Percentiles rank a stretch among this genome's conserved stretches.
These are phyloP conservation scores for Acrobasis consociella DNA, from an alignment of 2,888 invertebrate genomes.

Conservation along the genomic window DNA sequence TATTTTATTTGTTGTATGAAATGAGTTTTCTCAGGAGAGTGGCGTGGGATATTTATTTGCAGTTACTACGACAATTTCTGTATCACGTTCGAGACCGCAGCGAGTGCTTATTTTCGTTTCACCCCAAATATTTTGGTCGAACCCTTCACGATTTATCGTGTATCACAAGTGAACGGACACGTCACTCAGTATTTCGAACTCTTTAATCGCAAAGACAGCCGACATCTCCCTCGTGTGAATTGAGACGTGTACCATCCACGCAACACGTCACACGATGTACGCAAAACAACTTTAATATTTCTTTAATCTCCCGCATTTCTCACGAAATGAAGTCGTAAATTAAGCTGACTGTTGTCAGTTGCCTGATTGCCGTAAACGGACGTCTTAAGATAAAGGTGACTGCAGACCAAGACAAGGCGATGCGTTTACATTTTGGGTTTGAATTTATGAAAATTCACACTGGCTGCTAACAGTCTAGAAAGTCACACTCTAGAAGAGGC, in stretches of 20 bases:
- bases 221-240: conserved; percentile 51
- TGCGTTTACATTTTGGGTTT: neutral
- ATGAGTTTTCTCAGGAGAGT: neutral
- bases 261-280: conserved; percentile 31
- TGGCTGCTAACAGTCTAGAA: too few species aligned
- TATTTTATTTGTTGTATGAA: neutral
- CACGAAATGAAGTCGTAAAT: conserved; percentile 52
- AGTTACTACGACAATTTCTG: neutral
- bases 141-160: conserved; percentile 48
- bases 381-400: conserved; percentile 11
- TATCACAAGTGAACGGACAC: conserved; percentile 40
- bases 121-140: conserved; percentile 46
- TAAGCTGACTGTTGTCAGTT: conserved; percentile 34
- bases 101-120: conserved; percentile 34
- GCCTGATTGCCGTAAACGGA: conserved; percentile 36
- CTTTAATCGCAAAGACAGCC: conserved; percentile 53
- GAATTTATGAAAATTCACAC: neutral
- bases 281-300: conserved; percentile 50
- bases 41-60: neutral
- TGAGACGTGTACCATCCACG: conserved; percentile 51
- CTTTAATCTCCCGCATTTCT: conserved; percentile 55
- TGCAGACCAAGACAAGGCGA: neutral
- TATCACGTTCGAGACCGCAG: neutral
- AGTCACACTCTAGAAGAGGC: too few species aligned
- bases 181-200: conserved; percentile 43